phyloP scores from a whole-genome alignment of 2,888 invertebrate species.

The Zele albiditarsus region DNA sequence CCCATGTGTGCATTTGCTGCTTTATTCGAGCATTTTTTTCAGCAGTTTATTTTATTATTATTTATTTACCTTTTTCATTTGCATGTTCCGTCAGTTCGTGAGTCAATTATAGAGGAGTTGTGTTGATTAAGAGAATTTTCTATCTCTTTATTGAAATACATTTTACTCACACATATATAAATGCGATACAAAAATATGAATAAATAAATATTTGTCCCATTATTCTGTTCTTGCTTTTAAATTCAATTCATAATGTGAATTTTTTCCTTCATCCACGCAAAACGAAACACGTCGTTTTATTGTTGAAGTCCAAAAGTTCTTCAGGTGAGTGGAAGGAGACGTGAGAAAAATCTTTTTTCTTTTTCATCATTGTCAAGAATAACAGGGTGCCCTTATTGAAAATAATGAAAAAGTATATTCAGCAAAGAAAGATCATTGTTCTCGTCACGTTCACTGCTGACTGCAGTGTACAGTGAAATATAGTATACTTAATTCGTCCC shows the following conservation, averaged over 20 bases:
- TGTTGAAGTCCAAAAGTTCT: background rate
- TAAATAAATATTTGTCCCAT: background rate
- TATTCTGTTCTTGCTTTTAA: background rate
- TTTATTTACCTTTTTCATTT: background rate
- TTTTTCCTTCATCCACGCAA: background rate
- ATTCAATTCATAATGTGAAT: background rate
- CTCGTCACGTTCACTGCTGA: constrained; percentile 16
- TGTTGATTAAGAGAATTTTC: constrained; percentile 46
- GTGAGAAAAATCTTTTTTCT: background rate
- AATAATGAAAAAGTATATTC: constrained; percentile 2
- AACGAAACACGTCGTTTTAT: background rate
- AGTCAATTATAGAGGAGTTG: constrained; percentile 45
- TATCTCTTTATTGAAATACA: background rate
- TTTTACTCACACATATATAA: background rate
- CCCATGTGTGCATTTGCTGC: background rate
- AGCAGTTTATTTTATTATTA: background rate
- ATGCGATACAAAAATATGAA: background rate
- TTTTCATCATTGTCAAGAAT: background rate
- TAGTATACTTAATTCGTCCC: background rate
- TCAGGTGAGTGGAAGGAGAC: background rate
- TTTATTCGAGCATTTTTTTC: background rate
- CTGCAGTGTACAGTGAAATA: background rate
- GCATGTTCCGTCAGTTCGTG: constrained; percentile 31
- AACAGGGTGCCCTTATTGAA: background rate
- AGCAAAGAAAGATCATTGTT: constrained; percentile 20